A percentile compares a stretch with the other conserved stretches of the same genome.
Evolutionary conservation across 2,888 invertebrate species (phyloP).

Genomic region (Tetragnatha montana): DNA sequence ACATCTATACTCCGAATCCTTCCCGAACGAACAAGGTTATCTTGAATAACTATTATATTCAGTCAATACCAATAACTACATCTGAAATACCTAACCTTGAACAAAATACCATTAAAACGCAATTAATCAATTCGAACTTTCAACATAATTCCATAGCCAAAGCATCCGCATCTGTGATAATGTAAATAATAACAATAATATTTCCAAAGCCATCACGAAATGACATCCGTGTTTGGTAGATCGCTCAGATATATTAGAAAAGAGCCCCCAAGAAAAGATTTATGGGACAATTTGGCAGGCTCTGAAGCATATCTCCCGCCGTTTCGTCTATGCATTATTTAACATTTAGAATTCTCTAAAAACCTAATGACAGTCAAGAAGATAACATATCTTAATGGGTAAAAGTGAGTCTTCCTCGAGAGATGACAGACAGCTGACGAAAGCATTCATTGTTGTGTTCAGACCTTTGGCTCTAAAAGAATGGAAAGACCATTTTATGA

Average conservation of each 20-base stretch:
- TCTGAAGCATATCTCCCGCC: slow-evolving; percentile 2
- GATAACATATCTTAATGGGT: background rate
- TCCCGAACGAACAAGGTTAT: too few relatives aligned
- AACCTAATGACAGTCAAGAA: background rate
- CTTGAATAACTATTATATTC: too few relatives aligned
- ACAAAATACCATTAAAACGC: too few relatives aligned
- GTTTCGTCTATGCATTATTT: background rate
- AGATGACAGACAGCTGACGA: background rate
- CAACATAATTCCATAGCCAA: too few relatives aligned
- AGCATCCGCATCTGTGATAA: too few relatives aligned
- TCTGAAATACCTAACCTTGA: too few relatives aligned
- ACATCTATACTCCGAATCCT: too few relatives aligned
- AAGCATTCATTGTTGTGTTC: background rate
- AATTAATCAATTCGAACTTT: too few relatives aligned
- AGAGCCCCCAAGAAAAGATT: background rate
- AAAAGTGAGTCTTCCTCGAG: background rate
- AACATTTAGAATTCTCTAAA: background rate
- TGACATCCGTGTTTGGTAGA: background rate
- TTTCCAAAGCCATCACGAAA: background rate
- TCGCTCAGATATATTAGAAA: background rate
- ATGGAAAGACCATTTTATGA: background rate
- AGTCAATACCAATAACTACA: too few relatives aligned
- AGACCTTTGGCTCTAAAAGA: background rate
- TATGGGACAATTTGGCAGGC: background rate
- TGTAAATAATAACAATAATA: too few relatives aligned